phyloP scores from a whole-genome alignment of 1,140 invertebrate species.

The Bombus difficillimus region DNA sequence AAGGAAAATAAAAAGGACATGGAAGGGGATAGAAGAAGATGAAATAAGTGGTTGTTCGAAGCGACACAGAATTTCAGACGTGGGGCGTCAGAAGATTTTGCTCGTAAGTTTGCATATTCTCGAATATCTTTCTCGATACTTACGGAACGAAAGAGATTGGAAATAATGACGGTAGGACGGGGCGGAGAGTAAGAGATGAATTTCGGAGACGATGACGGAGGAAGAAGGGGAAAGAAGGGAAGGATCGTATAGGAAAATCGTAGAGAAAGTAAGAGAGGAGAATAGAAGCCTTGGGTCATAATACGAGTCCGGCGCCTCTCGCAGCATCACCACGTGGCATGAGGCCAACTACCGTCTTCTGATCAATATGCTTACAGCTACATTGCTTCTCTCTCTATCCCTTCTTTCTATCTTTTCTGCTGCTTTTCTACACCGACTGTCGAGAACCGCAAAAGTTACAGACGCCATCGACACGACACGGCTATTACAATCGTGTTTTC shows the following conservation, averaged over 20 bases:
- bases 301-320: slow-evolving; percentile 80
- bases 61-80: background rate
- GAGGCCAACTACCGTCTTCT: slow-evolving; percentile 82
- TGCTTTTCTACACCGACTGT: slow-evolving; percentile 34
- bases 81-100: too few species aligned
- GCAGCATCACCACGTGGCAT: slow-evolving; percentile 83
- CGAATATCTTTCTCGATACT: background rate
- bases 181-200: background rate
- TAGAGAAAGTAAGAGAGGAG: slow-evolving; percentile 76
- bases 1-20: background rate
- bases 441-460: slow-evolving; percentile 45
- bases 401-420: slow-evolving; percentile 50
- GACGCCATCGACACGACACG: slow-evolving; percentile 7
- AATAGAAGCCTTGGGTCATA: slow-evolving; percentile 82
- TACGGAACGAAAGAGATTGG: background rate
- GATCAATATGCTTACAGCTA: slow-evolving; percentile 83
- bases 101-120: background rate
- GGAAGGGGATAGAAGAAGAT: background rate
- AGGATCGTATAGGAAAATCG: slow-evolving; percentile 54
- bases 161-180: too few species aligned
- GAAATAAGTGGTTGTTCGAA: background rate
- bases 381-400: slow-evolving; percentile 66
- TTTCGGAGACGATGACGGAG: background rate
- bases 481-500: slow-evolving; percentile 5
- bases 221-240: slow-evolving; percentile 10